Evolutionary conservation across 92 coral and sea anemone species (phyloP).

Genomic region (Epizoanthus illoricatus): DNA sequence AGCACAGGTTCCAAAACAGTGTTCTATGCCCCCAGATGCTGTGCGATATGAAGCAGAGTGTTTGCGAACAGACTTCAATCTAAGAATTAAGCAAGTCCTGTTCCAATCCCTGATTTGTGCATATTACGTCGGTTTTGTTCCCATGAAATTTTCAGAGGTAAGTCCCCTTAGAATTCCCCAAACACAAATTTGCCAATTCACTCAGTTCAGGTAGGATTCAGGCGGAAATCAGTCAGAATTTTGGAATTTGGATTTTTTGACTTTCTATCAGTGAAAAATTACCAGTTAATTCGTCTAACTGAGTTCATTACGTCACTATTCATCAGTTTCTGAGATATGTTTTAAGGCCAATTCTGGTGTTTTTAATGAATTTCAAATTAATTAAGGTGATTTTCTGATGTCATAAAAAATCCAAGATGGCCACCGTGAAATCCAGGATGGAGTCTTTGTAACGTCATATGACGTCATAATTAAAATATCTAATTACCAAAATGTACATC

Average conservation of each 20-base stretch:
- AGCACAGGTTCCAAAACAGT: slow-evolving; percentile 46
- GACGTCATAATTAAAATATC: too few species aligned
- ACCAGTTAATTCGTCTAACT: too few species aligned
- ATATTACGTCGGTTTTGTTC: slow-evolving; percentile 92
- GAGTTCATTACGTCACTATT: neutral
- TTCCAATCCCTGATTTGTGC: slow-evolving; percentile 96
- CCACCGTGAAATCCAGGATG: neutral
- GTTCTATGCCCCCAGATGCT: slow-evolving; percentile 93
- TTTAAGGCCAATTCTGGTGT: neutral
- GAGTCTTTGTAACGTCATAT: neutral
- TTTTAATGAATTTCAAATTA: neutral
- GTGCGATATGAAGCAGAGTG: slow-evolving; percentile 94
- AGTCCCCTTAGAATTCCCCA: neutral
- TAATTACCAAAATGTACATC: too few species aligned
- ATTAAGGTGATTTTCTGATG: neutral
- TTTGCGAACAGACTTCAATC: slow-evolving; percentile 93
- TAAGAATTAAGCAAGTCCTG: slow-evolving; percentile 89
- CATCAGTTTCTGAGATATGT: neutral
- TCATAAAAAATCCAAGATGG: neutral
- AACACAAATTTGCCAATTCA: too few species aligned
- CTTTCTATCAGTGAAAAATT: too few species aligned
- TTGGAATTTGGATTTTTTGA: too few species aligned
- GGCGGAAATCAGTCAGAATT: too few species aligned
- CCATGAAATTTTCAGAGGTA: slow-evolving; percentile 99
- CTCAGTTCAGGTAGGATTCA: too few species aligned